These are phyloP conservation scores for Diceros bicornis DNA, from an alignment of 2,797 vertebrate genomes.

Conservation along the genomic window DNA sequence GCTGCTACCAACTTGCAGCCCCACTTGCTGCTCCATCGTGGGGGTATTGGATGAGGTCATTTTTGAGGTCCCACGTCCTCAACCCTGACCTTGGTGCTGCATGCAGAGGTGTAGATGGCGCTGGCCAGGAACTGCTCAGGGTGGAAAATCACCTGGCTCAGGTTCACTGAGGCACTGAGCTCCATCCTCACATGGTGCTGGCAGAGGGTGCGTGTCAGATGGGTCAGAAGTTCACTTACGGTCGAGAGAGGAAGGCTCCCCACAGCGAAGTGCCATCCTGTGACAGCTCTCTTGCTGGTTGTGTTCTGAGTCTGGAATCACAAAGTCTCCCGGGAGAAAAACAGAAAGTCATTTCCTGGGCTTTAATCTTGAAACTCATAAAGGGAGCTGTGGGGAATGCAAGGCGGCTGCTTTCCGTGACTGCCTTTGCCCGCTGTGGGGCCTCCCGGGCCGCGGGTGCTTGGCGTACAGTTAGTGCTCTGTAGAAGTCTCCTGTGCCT, in stretches of 20 bases:
- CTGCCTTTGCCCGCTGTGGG: fast-evolving
- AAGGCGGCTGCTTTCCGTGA: background rate
- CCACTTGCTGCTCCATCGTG: background rate
- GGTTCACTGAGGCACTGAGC: background rate
- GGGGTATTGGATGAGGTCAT: background rate
- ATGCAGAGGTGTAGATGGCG: background rate
- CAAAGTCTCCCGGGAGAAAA: background rate
- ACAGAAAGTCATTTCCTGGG: background rate
- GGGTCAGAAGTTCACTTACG: conserved; percentile 1
- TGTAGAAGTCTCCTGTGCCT: fast-evolving
- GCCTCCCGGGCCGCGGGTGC: fast-evolving
- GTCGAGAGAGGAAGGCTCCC: background rate
- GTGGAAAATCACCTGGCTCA: conserved; percentile 52
- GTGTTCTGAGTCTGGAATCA: background rate
- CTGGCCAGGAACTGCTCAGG: background rate
- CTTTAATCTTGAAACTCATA: background rate
- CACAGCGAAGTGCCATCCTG: fast-evolving
- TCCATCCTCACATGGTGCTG: background rate
- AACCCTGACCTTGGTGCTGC: background rate
- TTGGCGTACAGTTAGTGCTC: fast-evolving
- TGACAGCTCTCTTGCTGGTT: background rate
- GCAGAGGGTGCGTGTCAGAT: background rate
- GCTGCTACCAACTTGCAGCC: background rate
- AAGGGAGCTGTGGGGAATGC: background rate
- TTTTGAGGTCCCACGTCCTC: background rate